Base-by-base conservation (phyloP, 2,888 invertebrate genomes). In the Oconnorella tubifera region DNA sequence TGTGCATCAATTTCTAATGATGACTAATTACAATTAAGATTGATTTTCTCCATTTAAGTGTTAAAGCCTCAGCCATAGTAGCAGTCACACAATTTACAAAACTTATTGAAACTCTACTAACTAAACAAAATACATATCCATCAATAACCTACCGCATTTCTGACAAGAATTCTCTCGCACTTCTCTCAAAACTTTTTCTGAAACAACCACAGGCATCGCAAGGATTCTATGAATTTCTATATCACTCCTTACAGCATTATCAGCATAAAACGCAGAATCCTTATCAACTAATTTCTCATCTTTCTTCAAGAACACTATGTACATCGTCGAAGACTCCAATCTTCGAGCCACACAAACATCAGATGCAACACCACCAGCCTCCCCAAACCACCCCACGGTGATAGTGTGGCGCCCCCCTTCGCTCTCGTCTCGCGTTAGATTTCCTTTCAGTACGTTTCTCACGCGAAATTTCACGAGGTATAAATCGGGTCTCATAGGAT, bases 111-210 rank as follows among this genome's bases (percentile, higher is more conserved):
- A n/a, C n/a, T n/a, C n/a, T n/a, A n/a, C n/a, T n/a, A n/a, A n/a
- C n/a, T n/a, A n/a, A n/a, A n/a, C n/a, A n/a, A n/a, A n/a, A n/a
- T n/a, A n/a, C n/a, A n/a, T n/a, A n/a, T n/a, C n/a, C n/a, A n/a
- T n/a, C n/a, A n/a, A n/a, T n/a, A n/a, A 61, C 61, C 32, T 40
- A 59, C 59, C 59, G 48, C 59, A 59, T n/a, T 27, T 49, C 3
- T 33, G n/a, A 29, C 59, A 59, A 10, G 59, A 25, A 49, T 59
- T 10, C 49, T 49, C 31, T 27, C 49, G 59, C 19, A 59, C 59
- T 49, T 48, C 27, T 27, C 49, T n/a, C 27, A 33, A 48, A 28
- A 27, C 49, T 27, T 48, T 27, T 31, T 59, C 32, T 14, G 59
- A 59, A 28, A 48, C 49, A 2, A 31, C 25, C 27, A 48, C 59